Base-by-base conservation (phyloP, 1,140 invertebrate genomes). In the Calephelis virginiensis region DNA sequence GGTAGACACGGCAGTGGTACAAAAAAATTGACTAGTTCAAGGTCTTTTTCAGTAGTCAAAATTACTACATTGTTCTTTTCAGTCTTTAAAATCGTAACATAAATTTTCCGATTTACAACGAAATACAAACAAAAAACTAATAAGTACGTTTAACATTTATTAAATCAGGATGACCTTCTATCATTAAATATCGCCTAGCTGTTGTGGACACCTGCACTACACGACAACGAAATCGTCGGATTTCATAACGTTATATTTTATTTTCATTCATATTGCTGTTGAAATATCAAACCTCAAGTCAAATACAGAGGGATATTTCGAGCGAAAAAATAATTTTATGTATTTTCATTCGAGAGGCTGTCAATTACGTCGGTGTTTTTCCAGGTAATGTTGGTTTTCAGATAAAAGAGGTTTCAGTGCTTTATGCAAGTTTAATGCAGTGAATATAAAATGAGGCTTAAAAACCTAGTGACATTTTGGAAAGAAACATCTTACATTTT, bases 301-400 rank as follows among this genome's bases (percentile, higher is more conserved):
- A 53, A 53, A 53, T 10, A 28, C 8, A 28, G 50, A 10, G 14
- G 17, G 14, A 28, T 14, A 17, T 53, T 53, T 8, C 14, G 50
- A 53, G 50, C 50, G 10, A 28, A 10, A 53, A 53, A 10, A 28
- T 17, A 14, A 17, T 53, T 8, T 53, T 17, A 28, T 28, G 14
- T 8, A 9, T 17, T 28, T 53, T 56, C 28, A 28, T 56, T 56
- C 17, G 50, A 56, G 50, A 56, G 50, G 17, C 50, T 11, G 14
- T 56, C 53, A 56, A 56, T 56, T 56, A 56, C 9, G 17, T 56
- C 53, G 17, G 28, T 56, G 53, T 56, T 56, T 56, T 53, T 56
- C 28, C 28, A 11, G 17, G 17, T 56, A 56, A 56, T 56, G 53
- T 56, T 6, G 11, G 17, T 56, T 56, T 56, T 56, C 11, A 56